Evolutionary conservation across 2,888 invertebrate genomes (phyloP).

Genomic region (Panopea generosa): DNA sequence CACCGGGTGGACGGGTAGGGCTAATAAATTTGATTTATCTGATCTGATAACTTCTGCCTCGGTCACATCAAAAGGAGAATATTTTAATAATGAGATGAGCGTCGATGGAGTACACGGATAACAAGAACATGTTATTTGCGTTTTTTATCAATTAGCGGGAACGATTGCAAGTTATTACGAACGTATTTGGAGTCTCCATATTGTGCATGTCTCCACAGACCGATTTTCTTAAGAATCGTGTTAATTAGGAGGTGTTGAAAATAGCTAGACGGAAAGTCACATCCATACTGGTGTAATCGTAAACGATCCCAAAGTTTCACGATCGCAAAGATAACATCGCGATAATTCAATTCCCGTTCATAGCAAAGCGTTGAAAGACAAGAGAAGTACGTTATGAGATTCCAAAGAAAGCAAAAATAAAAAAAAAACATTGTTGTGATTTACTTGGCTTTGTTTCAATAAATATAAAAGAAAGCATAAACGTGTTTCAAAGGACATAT

Average conservation of each 20-base stretch:
- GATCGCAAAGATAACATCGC: slow-evolving; percentile 12
- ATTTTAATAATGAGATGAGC: slow-evolving; percentile 44
- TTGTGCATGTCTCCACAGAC: slow-evolving; percentile 42
- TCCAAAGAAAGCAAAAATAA: no score
- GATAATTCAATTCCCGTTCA: slow-evolving; percentile 5
- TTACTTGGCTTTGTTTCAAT: no score
- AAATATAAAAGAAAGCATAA: no score
- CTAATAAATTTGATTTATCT: slow-evolving; percentile 62
- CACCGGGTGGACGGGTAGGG: slow-evolving; percentile 40
- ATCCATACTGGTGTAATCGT: slow-evolving; percentile 1
- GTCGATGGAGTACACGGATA: slow-evolving; percentile 11
- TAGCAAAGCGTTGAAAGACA: slow-evolving; percentile 3
- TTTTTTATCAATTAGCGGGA: slow-evolving; percentile 41
- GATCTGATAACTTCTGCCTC: slow-evolving; percentile 38
- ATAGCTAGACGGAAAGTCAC: slow-evolving; percentile 23
- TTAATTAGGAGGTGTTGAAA: slow-evolving; percentile 54
- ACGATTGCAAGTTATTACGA: background rate
- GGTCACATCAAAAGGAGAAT: slow-evolving; percentile 48
- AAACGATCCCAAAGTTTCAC: background rate
- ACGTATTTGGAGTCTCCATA: slow-evolving; percentile 29
- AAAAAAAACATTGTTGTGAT: no score
- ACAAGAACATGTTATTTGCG: slow-evolving; percentile 28
- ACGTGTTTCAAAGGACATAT: no score
- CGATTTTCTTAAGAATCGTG: slow-evolving; percentile 40
- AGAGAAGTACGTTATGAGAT: background rate